Evolutionary conservation across 2,797 vertebrate genomes (phyloP).

Genomic region (Cyclopterus lumpus): DNA sequence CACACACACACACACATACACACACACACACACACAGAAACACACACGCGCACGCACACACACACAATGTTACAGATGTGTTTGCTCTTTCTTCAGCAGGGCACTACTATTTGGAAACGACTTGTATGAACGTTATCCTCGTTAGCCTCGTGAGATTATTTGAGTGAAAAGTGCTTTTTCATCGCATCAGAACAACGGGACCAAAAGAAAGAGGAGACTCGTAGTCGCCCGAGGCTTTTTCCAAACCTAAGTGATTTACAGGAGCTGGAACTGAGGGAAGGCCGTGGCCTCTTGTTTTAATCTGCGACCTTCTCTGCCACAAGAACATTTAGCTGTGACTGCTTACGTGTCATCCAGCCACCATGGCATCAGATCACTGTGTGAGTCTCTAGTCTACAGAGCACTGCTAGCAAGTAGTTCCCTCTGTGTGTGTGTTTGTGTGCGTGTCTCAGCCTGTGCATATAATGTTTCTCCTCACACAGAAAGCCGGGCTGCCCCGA

Average conservation of each 20-base stretch:
- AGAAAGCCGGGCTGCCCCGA: conserved; percentile 31
- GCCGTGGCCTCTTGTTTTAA: conserved; percentile 14
- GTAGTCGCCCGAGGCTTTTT: background rate
- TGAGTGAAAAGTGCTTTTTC: conserved; percentile 30
- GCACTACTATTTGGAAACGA: background rate
- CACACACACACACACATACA: background rate
- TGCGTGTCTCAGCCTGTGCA: conserved; percentile 11
- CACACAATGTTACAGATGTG: background rate
- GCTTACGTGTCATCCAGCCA: background rate
- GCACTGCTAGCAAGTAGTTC: background rate
- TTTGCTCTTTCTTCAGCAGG: background rate
- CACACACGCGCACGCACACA: conserved; percentile 5
- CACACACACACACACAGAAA: background rate
- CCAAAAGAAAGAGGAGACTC: background rate
- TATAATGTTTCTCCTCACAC: conserved; percentile 30
- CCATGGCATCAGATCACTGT: background rate
- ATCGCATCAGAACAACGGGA: background rate
- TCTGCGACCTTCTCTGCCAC: conserved; percentile 19
- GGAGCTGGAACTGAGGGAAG: background rate
- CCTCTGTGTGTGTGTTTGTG: conserved; percentile 2
- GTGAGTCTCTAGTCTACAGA: conserved; percentile 3
- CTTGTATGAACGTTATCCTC: background rate
- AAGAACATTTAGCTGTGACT: conserved; percentile 25
- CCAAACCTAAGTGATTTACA: conserved; percentile 9
- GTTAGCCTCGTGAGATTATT: conserved; percentile 15